These are phyloP conservation scores for Martes martes DNA, from an alignment of 2,113 vertebrate species.

Conservation along the genomic window DNA sequence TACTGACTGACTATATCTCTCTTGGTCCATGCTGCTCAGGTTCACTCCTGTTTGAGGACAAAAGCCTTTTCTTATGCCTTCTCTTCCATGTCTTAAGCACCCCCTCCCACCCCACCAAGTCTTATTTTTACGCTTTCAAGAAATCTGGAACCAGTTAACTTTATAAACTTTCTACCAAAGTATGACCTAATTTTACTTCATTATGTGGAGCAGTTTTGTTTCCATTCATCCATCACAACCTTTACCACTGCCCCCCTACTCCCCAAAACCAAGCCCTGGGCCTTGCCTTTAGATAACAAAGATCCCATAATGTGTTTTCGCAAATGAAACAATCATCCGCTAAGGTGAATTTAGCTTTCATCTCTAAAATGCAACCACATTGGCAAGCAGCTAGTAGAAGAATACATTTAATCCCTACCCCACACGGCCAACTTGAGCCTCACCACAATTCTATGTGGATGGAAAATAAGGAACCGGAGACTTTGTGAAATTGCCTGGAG, in stretches of 20 bases:
- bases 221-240: background rate
- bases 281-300: background rate
- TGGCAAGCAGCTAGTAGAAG: background rate
- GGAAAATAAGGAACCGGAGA: background rate
- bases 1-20: background rate
- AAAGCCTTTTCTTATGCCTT: background rate
- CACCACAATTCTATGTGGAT: background rate
- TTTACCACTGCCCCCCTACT: background rate
- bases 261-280: background rate
- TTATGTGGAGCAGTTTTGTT: background rate
- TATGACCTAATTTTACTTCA: constrained; percentile 3
- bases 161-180: constrained; percentile 28
- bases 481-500: background rate
- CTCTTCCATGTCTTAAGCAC: background rate
- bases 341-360: background rate
- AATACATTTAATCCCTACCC: background rate
- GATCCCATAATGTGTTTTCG: background rate
- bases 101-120: background rate
- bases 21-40: background rate
- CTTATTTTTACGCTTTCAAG: constrained; percentile 7
- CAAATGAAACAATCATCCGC: background rate
- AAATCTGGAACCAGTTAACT: constrained; percentile 47
- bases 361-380: background rate
- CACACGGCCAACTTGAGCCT: background rate
- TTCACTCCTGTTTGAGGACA: background rate